Base-by-base conservation (phyloP, 2,113 vertebrate species). In the Camelus bactrianus region DNA sequence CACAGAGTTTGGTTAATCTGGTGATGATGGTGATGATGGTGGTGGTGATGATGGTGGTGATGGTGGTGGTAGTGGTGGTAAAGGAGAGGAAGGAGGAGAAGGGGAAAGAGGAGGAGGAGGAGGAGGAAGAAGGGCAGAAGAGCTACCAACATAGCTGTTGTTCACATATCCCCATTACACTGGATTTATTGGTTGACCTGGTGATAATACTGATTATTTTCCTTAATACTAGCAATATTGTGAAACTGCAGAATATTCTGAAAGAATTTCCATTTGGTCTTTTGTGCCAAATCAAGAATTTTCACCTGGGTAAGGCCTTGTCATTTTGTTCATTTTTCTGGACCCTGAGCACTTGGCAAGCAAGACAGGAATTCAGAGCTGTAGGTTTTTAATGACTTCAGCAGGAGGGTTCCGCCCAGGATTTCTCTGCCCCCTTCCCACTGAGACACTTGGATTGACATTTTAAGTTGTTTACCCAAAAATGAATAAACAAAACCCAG, bases 381-480 rank as follows among this genome's bases (percentile, higher is more conserved):
- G 56, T n/a, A 1, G 42, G 42, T 60, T 86, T 92, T 46, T 48
- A 95, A 72, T 14, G 94, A 50, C 64, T 91, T 70, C 38, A 75
- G 50, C 62, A 22, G 60, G 52, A 42, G 30, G 52, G 28, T 32
- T 80, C 87, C 87, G 82, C 64, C 77, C 67, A n/a, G 72, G n/a
- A n/a, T 79, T 86, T 77, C 67, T 79, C 81, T 75, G 64, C 58
- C 38, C 35, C 56, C 50, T 86, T 95, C 83, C 90, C 84, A 90
- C 24, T n/a, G 70, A 91, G 35, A 69, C 62, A 48, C 65, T 58
- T 76, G 60, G 88, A 82, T 38, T n/a, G 10, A 54, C 83, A 86
- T 85, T 97, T 95, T 95, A 52, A 84, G 72, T 73, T 97, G 91
- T 96, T 97, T 96, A 94, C 56, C 64, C 75, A 67, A 96, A 96